Base-by-base conservation (phyloP, 2,888 invertebrate genomes). In the Pollenia labialis region DNA sequence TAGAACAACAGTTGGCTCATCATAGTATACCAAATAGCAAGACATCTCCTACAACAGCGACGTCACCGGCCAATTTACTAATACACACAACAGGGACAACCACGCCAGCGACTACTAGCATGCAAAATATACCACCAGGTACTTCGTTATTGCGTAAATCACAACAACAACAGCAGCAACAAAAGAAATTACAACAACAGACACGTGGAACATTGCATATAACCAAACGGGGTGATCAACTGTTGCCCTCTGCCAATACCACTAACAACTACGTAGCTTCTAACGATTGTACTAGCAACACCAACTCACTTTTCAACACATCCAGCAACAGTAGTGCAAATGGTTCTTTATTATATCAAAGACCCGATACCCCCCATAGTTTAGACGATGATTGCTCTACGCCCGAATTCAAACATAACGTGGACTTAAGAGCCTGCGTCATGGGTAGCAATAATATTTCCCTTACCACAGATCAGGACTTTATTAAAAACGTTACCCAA, bases 381-480 rank as follows among this genome's bases (percentile, higher is more conserved):
- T 88, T 92, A 4, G 90, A 91, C 60, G 92, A 92, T 72, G 93
- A 93, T 84, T 90, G 89, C 1, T 87, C 87, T 1, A 58, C 90
- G 4, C 89, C 90, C 12, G 92, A 91, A 58, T 93, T 93, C 85
- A 91, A 90, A 16, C 93, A 93, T 83, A 90, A 90, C 68, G 92
- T 93, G 18, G 93, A 93, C 88, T 88, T 93, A 85, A 89, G 90
- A 14, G 93, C 93, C 79, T 93, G 93, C 81, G 90, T 93, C 10
- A 92, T 92, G 90, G 93, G 93, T 81, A 93, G 93, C 87, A 93
- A 93, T 87, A 93, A 93, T 56, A 93, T 93, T 3, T 90, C 91
- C n/a, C 76, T 93, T 60, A 89, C 89, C 7, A 80, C 82, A 71
- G 91, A 90, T 77, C 89, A 90, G 48, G 89, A 89, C 50, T 90